These are phyloP conservation scores for Entelurus aequoreus DNA, from an alignment of 2,113 vertebrate genomes.

Conservation along the genomic window DNA sequence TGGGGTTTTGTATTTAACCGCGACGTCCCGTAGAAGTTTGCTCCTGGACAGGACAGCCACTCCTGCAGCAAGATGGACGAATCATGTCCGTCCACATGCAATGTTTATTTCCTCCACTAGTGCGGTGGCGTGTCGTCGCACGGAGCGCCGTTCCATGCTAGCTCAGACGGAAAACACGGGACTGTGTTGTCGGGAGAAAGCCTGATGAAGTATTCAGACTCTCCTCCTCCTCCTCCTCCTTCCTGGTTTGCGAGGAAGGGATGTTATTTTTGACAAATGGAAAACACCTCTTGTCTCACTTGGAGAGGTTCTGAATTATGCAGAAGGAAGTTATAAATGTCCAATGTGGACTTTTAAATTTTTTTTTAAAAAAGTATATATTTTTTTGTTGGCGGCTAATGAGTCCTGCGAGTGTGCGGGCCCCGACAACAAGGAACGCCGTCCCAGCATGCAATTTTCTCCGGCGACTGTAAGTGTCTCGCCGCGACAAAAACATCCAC, in stretches of 20 bases:
- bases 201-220: slow-evolving; percentile 32
- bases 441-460: slow-evolving; percentile 38
- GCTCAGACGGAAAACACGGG: slow-evolving; percentile 24
- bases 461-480: slow-evolving; percentile 37
- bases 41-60: no score
- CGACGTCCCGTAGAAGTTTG: no score
- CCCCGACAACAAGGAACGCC: slow-evolving; percentile 34
- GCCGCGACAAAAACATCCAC: slow-evolving; percentile 53
- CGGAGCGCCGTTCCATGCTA: neutral
- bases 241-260: neutral
- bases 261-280: neutral
- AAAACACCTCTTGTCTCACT: slow-evolving; percentile 6
- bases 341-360: no score
- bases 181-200: slow-evolving; percentile 22
- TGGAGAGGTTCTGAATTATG: slow-evolving; percentile 2
- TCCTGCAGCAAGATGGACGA: no score
- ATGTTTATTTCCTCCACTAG: slow-evolving; percentile 9
- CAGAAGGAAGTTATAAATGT: neutral
- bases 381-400: neutral
- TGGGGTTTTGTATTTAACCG: no score
- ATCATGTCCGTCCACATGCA: slow-evolving; percentile 1
- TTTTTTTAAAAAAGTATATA: no score
- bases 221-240: neutral
- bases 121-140: slow-evolving; percentile 6
- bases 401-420: neutral